phyloP scores from a whole-genome alignment of 2,797 vertebrate species.

The Ibycter americanus region DNA sequence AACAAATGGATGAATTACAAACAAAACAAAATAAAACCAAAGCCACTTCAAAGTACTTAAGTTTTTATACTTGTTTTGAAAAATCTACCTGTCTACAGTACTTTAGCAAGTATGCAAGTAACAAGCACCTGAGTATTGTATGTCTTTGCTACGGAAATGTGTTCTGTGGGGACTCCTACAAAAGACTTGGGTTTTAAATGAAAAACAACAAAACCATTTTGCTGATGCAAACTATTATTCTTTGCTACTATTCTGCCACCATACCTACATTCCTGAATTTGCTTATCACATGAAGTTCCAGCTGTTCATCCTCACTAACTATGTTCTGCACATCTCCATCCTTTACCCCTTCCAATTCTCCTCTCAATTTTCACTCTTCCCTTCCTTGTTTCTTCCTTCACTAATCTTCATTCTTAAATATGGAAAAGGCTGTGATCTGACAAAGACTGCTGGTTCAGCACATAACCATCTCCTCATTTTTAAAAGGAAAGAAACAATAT shows the following conservation, averaged over 20 bases:
- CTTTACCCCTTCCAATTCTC: background rate
- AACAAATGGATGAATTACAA: slow-evolving; percentile 20
- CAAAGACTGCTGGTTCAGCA: background rate
- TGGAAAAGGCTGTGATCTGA: background rate
- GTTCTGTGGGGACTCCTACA: background rate
- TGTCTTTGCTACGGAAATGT: background rate
- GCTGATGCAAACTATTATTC: background rate
- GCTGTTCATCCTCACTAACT: background rate
- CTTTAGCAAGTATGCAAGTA: background rate
- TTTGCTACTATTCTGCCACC: background rate
- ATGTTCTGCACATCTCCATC: background rate
- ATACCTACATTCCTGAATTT: background rate
- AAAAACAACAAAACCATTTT: background rate
- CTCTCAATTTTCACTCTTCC: background rate
- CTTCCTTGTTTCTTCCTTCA: background rate
- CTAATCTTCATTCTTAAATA: background rate
- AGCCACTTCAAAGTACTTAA: background rate
- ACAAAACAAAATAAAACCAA: background rate
- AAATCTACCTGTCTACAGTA: background rate
- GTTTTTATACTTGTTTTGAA: background rate
- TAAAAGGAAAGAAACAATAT: background rate
- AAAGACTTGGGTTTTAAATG: background rate
- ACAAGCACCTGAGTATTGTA: background rate
- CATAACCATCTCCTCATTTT: background rate
- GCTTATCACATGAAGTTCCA: background rate